Conservation (phyloP, 2,113 vertebrate genomes). For the Mesitornis unicolor region DNA sequence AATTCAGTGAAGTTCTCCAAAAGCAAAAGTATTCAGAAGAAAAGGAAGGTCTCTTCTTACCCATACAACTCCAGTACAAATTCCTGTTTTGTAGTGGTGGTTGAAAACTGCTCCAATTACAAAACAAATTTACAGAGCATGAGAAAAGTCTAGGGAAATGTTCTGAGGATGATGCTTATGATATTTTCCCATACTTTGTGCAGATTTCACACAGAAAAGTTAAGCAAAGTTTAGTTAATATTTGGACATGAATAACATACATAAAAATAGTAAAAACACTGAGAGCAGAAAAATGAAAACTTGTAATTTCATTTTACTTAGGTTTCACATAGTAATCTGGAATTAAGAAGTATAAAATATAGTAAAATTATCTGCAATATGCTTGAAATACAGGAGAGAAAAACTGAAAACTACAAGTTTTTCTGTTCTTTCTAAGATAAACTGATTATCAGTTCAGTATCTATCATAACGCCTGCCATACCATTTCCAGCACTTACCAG, state of each 20-base stretch:
- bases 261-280: slow-evolving; percentile 44
- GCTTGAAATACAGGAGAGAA: not conserved
- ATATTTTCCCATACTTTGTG: slow-evolving; percentile 11
- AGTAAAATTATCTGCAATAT: not conserved
- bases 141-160: not conserved
- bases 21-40: not conserved
- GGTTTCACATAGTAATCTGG: slow-evolving; percentile 14
- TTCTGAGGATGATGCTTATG: not conserved
- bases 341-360: not conserved
- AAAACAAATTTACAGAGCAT: not conserved
- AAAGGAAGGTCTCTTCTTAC: not conserved
- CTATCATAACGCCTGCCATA: not conserved
- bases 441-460: not conserved
- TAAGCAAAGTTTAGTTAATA: slow-evolving; percentile 53
- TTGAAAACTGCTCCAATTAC: not conserved
- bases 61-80: not conserved
- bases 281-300: not conserved
- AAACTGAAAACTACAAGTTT: not conserved
- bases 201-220: slow-evolving; percentile 41
- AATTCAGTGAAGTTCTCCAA: not conserved
- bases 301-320: slow-evolving; percentile 30
- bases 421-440: not conserved
- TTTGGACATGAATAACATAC: slow-evolving; percentile 49
- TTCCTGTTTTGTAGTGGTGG: not conserved
- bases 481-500: not conserved